These are phyloP conservation scores for Hydractinia echinata DNA, from an alignment of 30 jellyfish, hydroid and myxozoan species.

Conservation along the genomic window DNA sequence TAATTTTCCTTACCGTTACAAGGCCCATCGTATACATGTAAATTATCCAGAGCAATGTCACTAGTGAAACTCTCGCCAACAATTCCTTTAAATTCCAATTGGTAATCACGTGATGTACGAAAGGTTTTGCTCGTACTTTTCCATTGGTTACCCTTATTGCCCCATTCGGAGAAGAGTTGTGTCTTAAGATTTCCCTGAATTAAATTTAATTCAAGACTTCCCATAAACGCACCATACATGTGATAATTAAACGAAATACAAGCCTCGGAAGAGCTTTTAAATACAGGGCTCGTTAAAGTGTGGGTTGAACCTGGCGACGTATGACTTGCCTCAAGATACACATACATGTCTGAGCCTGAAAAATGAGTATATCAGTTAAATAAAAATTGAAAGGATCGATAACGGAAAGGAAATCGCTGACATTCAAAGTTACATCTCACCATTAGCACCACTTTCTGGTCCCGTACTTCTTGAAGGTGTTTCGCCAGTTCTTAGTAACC, in stretches of 20 bases:
- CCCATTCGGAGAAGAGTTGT: constrained; percentile 51
- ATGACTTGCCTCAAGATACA: background rate
- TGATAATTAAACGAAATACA: constrained; percentile 73
- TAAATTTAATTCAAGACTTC: constrained; percentile 48
- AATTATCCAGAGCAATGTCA: constrained; percentile 79
- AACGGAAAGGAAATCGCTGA: background rate
- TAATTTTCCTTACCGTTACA: constrained; percentile 12
- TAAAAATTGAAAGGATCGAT: background rate
- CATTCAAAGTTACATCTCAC: background rate
- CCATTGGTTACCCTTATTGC: constrained; percentile 75
- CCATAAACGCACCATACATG: constrained; percentile 79
- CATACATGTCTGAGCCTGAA: background rate
- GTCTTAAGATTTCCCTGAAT: constrained; percentile 24
- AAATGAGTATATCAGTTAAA: background rate
- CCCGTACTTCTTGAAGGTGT: constrained; percentile 8
- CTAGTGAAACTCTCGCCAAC: constrained; percentile 60
- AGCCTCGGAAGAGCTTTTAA: constrained; percentile 35
- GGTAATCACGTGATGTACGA: constrained; percentile 18
- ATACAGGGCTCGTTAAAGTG: background rate
- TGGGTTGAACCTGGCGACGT: background rate
- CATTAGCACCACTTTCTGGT: background rate
- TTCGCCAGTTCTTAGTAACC: background rate
- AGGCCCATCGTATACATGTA: constrained; percentile 60
- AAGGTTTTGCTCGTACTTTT: constrained; percentile 48
- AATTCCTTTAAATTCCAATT: constrained; percentile 58